Conservation (phyloP, 2,113 vertebrate species). For the Lanius ludovicianus region DNA sequence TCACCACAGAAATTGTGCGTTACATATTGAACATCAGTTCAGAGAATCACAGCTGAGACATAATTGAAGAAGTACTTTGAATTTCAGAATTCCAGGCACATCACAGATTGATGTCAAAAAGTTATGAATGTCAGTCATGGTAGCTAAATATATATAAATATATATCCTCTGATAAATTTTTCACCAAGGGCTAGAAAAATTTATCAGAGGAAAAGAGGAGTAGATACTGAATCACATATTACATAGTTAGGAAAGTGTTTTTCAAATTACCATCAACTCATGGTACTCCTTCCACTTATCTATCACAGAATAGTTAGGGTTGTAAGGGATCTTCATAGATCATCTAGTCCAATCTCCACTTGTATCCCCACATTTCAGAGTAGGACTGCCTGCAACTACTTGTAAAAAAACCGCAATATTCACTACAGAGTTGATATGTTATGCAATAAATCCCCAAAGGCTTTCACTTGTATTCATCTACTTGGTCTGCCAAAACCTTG, state of each 20-base stretch:
- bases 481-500: neutral
- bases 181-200: neutral
- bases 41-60: neutral
- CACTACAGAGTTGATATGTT: neutral
- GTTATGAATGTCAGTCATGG: neutral
- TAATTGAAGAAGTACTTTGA: neutral
- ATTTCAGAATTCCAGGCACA: neutral
- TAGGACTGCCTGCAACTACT: neutral
- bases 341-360: neutral
- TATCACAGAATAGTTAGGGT: neutral
- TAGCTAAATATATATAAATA: neutral
- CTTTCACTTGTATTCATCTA: neutral
- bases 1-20: neutral
- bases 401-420: neutral
- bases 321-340: neutral
- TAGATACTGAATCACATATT: neutral
- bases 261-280: neutral
- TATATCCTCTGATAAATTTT: too few species aligned
- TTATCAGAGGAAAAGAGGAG: neutral
- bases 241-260: neutral
- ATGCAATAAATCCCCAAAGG: neutral
- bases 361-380: neutral
- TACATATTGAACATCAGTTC: neutral
- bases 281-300: neutral
- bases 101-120: neutral